Conservation (phyloP, 2,113 vertebrate species). For the Hypocryptadius cinnamomeus region DNA sequence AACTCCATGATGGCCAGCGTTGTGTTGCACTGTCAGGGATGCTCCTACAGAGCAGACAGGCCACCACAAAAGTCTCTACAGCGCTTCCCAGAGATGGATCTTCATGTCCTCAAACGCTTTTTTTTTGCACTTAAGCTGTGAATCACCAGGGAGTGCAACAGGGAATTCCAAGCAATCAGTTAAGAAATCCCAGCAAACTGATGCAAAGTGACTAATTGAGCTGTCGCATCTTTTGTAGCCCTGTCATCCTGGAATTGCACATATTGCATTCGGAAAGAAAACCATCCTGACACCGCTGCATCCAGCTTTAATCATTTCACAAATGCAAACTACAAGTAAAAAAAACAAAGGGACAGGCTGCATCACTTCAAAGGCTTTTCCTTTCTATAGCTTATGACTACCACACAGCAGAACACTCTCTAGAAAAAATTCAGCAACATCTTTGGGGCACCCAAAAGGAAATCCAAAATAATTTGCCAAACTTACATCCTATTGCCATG, state of each 20-base stretch:
- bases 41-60: background rate
- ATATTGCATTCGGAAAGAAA: background rate
- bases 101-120: background rate
- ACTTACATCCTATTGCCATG: background rate
- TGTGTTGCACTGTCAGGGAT: background rate
- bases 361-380: background rate
- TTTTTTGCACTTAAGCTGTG: background rate
- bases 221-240: background rate
- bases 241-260: slow-evolving; percentile 16
- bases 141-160: background rate
- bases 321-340: background rate
- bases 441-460: background rate
- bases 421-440: background rate
- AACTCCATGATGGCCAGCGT: background rate
- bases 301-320: background rate
- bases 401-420: background rate
- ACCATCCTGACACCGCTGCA: background rate
- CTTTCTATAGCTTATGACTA: background rate
- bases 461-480: background rate
- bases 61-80: background rate
- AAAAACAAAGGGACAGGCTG: background rate
- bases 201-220: slow-evolving; percentile 28
- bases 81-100: background rate
- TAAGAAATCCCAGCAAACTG: background rate
- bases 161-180: background rate